These are phyloP conservation scores for Drosophila kikkawai DNA, from an alignment of 1,140 invertebrate species.

Conservation along the genomic window DNA sequence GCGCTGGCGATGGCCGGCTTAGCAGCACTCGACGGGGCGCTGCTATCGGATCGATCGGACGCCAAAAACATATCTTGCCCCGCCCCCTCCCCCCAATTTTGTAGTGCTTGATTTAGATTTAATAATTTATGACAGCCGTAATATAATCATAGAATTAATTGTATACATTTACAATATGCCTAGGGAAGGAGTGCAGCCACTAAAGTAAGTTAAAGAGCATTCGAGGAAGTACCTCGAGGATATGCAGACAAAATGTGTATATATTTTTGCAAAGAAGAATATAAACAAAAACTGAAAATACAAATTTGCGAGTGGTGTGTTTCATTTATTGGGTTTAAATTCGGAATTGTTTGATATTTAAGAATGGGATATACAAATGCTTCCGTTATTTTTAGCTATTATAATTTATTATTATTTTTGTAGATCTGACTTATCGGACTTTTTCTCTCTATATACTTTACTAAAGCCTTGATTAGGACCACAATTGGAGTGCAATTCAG, in stretches of 20 bases:
- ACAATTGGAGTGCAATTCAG: no score
- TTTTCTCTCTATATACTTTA: no score
- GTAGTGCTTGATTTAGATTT: constrained; percentile 75
- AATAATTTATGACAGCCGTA: constrained; percentile 81
- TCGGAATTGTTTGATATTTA: not conserved
- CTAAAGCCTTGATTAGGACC: no score
- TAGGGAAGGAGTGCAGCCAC: constrained; percentile 51
- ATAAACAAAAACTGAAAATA: constrained; percentile 29
- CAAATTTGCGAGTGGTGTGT: not conserved
- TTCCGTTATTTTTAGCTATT: not conserved
- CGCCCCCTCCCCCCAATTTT: constrained; percentile 18
- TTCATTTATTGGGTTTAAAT: not conserved
- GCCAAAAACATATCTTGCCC: constrained; percentile 47
- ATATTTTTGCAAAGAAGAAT: constrained; percentile 60
- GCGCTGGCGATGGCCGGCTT: constrained; percentile 38
- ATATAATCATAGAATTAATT: constrained; percentile 74
- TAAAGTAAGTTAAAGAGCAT: constrained; percentile 29
- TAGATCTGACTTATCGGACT: no score
- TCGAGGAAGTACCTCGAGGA: constrained; percentile 32
- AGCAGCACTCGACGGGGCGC: constrained; percentile 47
- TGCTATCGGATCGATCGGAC: constrained; percentile 56
- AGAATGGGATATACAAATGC: not conserved
- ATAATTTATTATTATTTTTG: no score
- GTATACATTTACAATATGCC: constrained; percentile 54
- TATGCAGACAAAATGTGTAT: constrained; percentile 50